Evolutionary conservation across 2,113 vertebrate species (phyloP), one percentile per base, ranked within the genome.

Genomic region (Crotalus tigris): DNA sequence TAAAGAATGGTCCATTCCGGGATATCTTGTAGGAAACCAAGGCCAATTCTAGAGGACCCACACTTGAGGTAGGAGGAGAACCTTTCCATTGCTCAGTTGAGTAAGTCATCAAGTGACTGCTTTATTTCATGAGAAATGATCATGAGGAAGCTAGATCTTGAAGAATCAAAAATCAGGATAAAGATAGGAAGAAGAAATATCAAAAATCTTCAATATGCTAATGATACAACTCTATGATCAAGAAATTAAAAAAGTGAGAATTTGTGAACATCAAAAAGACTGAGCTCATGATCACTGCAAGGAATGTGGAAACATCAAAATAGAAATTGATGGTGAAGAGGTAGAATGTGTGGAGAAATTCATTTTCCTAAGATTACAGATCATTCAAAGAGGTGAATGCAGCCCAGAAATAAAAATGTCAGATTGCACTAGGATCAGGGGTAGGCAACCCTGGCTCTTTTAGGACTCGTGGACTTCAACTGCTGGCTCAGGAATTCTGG

Each of bases 1-100:
- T 93, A 81, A 51, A 92, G 92, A 96, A 93, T 92, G 95, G 90
- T 85, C 29, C 51, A 19, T 6, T n/a, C 29, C 15, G 7, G 86
- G 86, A 19, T 54, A 53, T 87, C 86, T 53, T 87, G 51, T 9
- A 54, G 13, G 2, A n/a, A 87, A 53, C 49, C 5, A 3, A 17
- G 26, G 13, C 21, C 75, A 81, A 81, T 6, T 21, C 6, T 44
- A 44, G 17, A 21, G 33, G 17, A 44, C 17, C 7, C 75, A 81
- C 33, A 81, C 2, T 21, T 81, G 39, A 39, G 39, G 39, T 39
- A 39, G 39, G 39, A 39, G 39, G 39, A 39, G 39, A 39, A 39
- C 39, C 39, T 39, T 39, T 39, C 39, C 39, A 39, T 39, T 39
- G 69, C n/a, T 81, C 33, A 81, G 75, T 3, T 21, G 75, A 44